Percentiles rank a stretch among this genome's conserved stretches.
Conservation (phyloP, 2,888 invertebrate genomes). For the Stictocephala bisonia region DNA sequence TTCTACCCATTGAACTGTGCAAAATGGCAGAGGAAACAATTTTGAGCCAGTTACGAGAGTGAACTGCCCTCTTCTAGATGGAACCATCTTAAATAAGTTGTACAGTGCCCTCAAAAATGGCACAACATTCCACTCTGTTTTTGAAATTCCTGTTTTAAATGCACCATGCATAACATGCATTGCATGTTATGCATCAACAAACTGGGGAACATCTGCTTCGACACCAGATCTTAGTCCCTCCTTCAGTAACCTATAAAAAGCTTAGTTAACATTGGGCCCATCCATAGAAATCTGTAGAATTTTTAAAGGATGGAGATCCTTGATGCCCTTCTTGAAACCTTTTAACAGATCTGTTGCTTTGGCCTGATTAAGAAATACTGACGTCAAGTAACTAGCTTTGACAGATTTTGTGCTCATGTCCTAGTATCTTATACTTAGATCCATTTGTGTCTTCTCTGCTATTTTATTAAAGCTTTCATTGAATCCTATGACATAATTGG, state of each 20-base stretch:
- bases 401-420: slow-evolving; percentile 53
- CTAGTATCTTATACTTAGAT: slow-evolving; percentile 58
- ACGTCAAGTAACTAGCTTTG: slow-evolving; percentile 56
- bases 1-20: slow-evolving; percentile 26
- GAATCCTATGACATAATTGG: no score
- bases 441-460: slow-evolving; percentile 60
- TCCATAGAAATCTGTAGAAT: slow-evolving; percentile 56
- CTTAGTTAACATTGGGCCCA: slow-evolving; percentile 56
- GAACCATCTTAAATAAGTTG: slow-evolving; percentile 45
- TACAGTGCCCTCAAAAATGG: slow-evolving; percentile 57
- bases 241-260: slow-evolving; percentile 48
- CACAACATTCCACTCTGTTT: slow-evolving; percentile 55
- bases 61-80: slow-evolving; percentile 14
- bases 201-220: slow-evolving; percentile 36
- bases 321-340: slow-evolving; percentile 46
- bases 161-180: slow-evolving; percentile 60
- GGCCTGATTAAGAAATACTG: slow-evolving; percentile 53
- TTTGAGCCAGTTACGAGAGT: background rate
- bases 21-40: slow-evolving; percentile 15
- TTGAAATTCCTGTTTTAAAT: slow-evolving; percentile 58
- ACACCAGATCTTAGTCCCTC: slow-evolving; percentile 34
- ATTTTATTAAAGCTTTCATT: no score
- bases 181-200: slow-evolving; percentile 60
- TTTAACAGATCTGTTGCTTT: slow-evolving; percentile 56
- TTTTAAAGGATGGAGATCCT: slow-evolving; percentile 47